phyloP scores from a whole-genome alignment of 2,797 vertebrate genomes.

The Carduelis carduelis region DNA sequence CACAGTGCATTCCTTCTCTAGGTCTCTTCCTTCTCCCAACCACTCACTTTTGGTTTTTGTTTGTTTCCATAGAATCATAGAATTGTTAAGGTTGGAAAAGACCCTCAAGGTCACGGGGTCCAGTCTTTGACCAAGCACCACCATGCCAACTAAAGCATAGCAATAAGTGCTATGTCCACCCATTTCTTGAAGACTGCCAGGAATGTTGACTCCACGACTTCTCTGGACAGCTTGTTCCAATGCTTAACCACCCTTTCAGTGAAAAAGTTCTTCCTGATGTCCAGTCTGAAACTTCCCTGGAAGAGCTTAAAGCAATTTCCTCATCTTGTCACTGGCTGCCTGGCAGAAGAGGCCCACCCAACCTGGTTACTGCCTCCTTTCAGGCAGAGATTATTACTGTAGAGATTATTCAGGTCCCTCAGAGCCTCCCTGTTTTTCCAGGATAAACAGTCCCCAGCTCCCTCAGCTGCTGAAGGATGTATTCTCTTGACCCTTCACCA shows the following conservation, averaged over 20 bases:
- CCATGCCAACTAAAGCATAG: not conserved
- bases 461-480: not conserved
- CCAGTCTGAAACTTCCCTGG: not conserved
- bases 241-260: not conserved
- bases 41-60: not conserved
- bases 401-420: not conserved
- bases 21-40: not conserved
- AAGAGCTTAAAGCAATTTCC: not conserved
- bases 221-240: not conserved
- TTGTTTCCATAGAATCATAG: not conserved
- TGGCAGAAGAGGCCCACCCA: not conserved
- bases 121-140: not conserved
- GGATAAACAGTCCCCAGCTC: not conserved
- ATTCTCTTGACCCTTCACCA: not conserved
- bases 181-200: not conserved
- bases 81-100: not conserved
- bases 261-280: not conserved
- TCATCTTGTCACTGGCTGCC: not conserved
- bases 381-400: not conserved
- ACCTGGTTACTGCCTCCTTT: not conserved
- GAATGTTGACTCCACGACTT: not conserved
- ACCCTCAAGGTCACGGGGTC: not conserved
- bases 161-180: accelerated
- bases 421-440: not conserved
- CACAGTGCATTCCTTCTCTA: not conserved